These are phyloP conservation scores for Lates calcarifer DNA, from an alignment of 2,113 vertebrate genomes.

Conservation along the genomic window DNA sequence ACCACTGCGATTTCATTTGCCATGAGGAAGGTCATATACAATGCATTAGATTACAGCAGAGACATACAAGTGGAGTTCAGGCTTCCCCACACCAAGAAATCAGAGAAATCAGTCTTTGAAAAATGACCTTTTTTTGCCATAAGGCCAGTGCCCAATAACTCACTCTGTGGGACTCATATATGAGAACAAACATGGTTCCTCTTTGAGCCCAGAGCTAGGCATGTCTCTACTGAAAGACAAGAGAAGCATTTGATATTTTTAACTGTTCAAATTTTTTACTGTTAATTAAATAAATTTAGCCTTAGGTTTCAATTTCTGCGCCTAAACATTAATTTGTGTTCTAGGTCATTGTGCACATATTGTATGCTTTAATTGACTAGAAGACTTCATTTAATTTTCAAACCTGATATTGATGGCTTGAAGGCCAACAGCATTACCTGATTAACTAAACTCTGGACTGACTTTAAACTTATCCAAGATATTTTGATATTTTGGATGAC, in stretches of 20 bases:
- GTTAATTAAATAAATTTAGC: slow-evolving; percentile 46
- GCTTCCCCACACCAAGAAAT: slow-evolving; percentile 21
- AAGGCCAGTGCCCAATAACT: slow-evolving; percentile 28
- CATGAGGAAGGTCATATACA: slow-evolving; percentile 14
- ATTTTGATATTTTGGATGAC: no score
- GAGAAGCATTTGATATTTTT: slow-evolving; percentile 20
- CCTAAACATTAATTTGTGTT: slow-evolving; percentile 49
- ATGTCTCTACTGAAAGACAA: slow-evolving; percentile 11
- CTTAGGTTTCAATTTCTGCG: slow-evolving; percentile 45
- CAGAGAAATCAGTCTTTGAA: no score
- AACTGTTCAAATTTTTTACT: slow-evolving; percentile 11
- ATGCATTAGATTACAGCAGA: background rate
- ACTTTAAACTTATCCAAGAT: background rate
- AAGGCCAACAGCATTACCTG: slow-evolving; percentile 11
- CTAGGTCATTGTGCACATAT: slow-evolving; percentile 38
- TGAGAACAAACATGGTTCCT: slow-evolving; percentile 42
- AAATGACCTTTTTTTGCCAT: slow-evolving; percentile 27
- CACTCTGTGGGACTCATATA: slow-evolving; percentile 45
- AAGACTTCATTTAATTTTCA: slow-evolving; percentile 40
- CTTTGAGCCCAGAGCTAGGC: slow-evolving; percentile 27
- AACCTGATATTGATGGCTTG: slow-evolving; percentile 15
- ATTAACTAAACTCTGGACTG: slow-evolving; percentile 21
- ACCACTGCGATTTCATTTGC: slow-evolving; percentile 6
- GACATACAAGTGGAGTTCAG: slow-evolving; percentile 24
- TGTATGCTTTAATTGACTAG: slow-evolving; percentile 30